These are phyloP conservation scores for Stratiomys singularior DNA, from an alignment of 2,888 invertebrate genomes.

Conservation along the genomic window DNA sequence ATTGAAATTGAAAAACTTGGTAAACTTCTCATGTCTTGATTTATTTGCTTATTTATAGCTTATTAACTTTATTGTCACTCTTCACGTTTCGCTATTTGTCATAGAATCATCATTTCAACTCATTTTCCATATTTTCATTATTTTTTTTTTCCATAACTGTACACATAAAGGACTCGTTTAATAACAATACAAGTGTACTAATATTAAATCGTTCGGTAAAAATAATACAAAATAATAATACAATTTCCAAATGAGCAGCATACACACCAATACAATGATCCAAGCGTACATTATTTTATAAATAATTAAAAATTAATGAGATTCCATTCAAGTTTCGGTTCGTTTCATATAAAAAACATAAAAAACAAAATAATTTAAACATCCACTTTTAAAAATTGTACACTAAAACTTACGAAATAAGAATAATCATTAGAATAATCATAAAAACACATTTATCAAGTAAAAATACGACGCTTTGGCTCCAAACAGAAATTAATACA, in stretches of 20 bases:
- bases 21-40: too few relatives aligned
- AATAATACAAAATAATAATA: constrained; percentile 38
- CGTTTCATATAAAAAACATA: neutral
- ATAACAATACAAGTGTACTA: constrained; percentile 12
- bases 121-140: neutral
- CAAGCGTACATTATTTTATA: constrained; percentile 38
- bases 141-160: neutral
- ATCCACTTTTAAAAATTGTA: constrained; percentile 20
- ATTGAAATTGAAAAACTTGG: too few relatives aligned
- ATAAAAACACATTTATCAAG: constrained; percentile 22
- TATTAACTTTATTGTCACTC: constrained; percentile 45
- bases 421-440: neutral
- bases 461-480: constrained; percentile 40
- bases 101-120: neutral
- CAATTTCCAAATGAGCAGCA: constrained; percentile 9
- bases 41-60: constrained; percentile 20
- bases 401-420: neutral
- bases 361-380: constrained; percentile 29
- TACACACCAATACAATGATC: constrained; percentile 32
- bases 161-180: constrained; percentile 11
- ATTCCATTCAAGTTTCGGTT: neutral
- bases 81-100: constrained; percentile 28
- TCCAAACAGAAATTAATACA: constrained; percentile 30
- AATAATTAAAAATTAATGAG: constrained; percentile 44
- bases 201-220: neutral